phyloP scores from a whole-genome alignment of 2,797 vertebrate genomes.

The Ptychobarbus kaznakovi region DNA sequence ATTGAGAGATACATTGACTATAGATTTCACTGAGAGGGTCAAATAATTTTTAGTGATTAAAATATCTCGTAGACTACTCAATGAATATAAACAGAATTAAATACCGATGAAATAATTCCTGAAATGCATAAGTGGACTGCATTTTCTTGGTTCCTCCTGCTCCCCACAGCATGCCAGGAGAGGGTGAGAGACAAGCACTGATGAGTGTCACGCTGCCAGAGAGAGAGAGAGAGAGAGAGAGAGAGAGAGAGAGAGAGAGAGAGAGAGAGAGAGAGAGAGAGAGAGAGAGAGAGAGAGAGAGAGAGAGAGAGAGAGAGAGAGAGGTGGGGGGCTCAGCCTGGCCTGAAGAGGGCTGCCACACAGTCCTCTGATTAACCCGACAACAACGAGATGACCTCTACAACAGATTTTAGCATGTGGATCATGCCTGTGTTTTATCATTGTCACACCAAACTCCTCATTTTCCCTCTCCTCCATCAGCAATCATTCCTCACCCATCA shows the following conservation, averaged over 20 bases:
- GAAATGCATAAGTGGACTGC: neutral
- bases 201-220: constrained; percentile 18
- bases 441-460: constrained; percentile 66
- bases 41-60: no score
- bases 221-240: neutral
- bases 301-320: neutral
- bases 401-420: constrained; percentile 56
- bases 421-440: constrained; percentile 73
- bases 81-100: neutral
- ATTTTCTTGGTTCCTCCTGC: no score
- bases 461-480: neutral
- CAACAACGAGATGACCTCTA: constrained; percentile 28
- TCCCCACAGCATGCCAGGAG: constrained; percentile 31
- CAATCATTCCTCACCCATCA: constrained; percentile 21
- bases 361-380: constrained; percentile 29
- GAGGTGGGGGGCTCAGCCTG: neutral
- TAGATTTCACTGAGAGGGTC: no score
- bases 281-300: no score
- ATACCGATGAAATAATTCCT: neutral
- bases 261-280: neutral
- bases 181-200: no score
- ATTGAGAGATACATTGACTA: no score
- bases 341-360: constrained; percentile 5
- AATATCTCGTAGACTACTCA: no score
- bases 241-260: neutral